phyloP scores from a whole-genome alignment of 2,888 invertebrate genomes.

The Thelaira solivaga region DNA sequence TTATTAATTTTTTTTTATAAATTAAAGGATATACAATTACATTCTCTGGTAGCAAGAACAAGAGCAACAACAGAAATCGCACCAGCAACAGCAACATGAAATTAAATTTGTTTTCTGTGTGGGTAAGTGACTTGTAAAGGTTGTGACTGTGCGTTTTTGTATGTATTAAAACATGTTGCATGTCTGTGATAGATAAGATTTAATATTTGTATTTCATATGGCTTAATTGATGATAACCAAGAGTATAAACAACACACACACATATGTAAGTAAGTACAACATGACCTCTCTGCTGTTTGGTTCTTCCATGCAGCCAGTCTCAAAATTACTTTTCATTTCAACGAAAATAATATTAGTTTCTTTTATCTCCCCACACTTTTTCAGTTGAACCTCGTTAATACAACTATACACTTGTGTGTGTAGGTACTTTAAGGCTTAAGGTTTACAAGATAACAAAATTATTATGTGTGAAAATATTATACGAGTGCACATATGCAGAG shows the following conservation, averaged over 20 bases:
- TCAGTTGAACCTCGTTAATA: background rate
- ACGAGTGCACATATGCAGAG: background rate
- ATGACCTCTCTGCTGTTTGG: background rate
- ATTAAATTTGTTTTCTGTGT: background rate
- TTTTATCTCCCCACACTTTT: background rate
- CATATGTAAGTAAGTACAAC: no score
- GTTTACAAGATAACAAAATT: background rate
- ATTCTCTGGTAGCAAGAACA: background rate
- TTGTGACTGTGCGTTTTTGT: background rate
- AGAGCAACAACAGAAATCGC: background rate
- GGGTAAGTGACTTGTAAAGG: background rate
- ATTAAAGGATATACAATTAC: conserved; percentile 2
- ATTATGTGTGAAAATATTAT: background rate
- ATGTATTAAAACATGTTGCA: conserved; percentile 48
- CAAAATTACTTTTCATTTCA: background rate
- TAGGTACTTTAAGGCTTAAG: background rate
- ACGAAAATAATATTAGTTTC: background rate
- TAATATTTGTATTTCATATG: conserved; percentile 47
- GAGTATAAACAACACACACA: no score
- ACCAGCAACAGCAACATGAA: conserved; percentile 1
- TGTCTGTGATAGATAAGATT: conserved; percentile 56
- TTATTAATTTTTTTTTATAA: no score
- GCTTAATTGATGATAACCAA: conserved; percentile 53
- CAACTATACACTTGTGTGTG: background rate
- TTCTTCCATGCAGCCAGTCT: background rate